phyloP scores from a whole-genome alignment of 2,888 invertebrate genomes.

The Hirtodrosophila cameraria region DNA sequence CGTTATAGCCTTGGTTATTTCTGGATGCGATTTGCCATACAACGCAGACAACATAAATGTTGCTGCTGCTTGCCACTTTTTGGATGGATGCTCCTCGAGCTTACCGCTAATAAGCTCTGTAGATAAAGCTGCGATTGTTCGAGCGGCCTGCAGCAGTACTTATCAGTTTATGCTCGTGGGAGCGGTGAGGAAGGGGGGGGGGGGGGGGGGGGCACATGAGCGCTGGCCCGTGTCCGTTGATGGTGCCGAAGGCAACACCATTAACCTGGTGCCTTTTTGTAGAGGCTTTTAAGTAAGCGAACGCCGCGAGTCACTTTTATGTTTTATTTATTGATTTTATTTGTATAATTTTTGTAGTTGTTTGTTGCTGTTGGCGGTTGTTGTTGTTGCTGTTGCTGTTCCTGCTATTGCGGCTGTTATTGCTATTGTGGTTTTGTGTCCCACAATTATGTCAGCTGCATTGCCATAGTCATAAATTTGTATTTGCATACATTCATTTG shows the following conservation, averaged over 20 bases:
- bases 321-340: conserved; percentile 75
- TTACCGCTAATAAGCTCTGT: conserved; percentile 67
- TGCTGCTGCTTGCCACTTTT: background rate
- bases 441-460: conserved; percentile 77
- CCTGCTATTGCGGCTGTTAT: conserved; percentile 30
- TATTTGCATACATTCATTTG: conserved; percentile 43
- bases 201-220: background rate
- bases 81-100: conserved; percentile 36
- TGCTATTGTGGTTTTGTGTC: conserved; percentile 64
- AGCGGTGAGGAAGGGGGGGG: background rate
- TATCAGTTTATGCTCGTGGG: too few relatives aligned
- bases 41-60: conserved; percentile 26
- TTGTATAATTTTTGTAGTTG: conserved; percentile 43
- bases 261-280: conserved; percentile 52
- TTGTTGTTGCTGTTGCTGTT: conserved; percentile 18
- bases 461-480: conserved; percentile 76
- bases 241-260: conserved; percentile 30
- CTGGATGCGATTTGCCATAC: conserved; percentile 33
- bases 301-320: conserved; percentile 64
- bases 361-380: conserved; percentile 19
- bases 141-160: background rate
- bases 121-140: background rate
- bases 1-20: conserved; percentile 39
- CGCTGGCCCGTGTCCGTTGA: conserved; percentile 16
- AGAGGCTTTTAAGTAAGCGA: conserved; percentile 63